A percentile compares a stretch with the other conserved stretches of the same genome.
Conservation (phyloP, 2,888 invertebrate species). For the Drosophila pseudotalamancana region DNA sequence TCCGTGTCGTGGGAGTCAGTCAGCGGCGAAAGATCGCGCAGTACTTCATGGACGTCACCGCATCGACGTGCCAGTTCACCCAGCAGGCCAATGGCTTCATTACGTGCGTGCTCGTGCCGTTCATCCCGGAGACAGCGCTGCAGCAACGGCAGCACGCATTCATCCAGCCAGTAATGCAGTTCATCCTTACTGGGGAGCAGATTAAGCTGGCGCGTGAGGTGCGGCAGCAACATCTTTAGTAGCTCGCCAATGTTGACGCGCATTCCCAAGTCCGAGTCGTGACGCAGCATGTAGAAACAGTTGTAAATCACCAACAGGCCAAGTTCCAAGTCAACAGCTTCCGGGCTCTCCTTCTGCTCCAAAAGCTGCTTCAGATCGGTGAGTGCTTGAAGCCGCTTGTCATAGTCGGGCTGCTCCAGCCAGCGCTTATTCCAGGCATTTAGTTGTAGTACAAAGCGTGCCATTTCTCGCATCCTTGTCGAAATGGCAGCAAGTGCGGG, state of each 20-base stretch:
- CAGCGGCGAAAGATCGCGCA: slow-evolving; percentile 89
- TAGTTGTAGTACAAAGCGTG: slow-evolving; percentile 87
- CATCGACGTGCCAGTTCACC: slow-evolving; percentile 91
- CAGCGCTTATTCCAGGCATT: slow-evolving; percentile 95
- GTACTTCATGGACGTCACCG: slow-evolving; percentile 88
- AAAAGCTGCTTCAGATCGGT: slow-evolving; percentile 87
- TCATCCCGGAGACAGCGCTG: slow-evolving; percentile 88
- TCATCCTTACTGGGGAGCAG: slow-evolving; percentile 83
- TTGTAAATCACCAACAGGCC: slow-evolving; percentile 92
- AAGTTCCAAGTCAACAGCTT: slow-evolving; percentile 86
- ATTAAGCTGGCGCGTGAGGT: slow-evolving; percentile 85
- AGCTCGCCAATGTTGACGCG: slow-evolving; percentile 91
- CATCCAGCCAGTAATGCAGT: slow-evolving; percentile 89
- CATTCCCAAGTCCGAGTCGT: slow-evolving; percentile 93
- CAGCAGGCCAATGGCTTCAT: slow-evolving; percentile 92
- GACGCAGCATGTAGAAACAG: slow-evolving; percentile 90
- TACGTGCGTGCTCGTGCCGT: slow-evolving; percentile 89
- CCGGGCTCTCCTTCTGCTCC: slow-evolving; percentile 80
- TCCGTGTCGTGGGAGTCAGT: slow-evolving; percentile 90
- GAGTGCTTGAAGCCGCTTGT: slow-evolving; percentile 91
- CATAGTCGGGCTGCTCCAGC: slow-evolving; percentile 98
- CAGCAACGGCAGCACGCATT: slow-evolving; percentile 90
- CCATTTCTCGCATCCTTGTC: slow-evolving; percentile 83
- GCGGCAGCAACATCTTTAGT: slow-evolving; percentile 88
- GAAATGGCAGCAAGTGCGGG: slow-evolving; percentile 37